Base-by-base conservation (phyloP, 2,797 vertebrate genomes). In the Columba guinea region DNA sequence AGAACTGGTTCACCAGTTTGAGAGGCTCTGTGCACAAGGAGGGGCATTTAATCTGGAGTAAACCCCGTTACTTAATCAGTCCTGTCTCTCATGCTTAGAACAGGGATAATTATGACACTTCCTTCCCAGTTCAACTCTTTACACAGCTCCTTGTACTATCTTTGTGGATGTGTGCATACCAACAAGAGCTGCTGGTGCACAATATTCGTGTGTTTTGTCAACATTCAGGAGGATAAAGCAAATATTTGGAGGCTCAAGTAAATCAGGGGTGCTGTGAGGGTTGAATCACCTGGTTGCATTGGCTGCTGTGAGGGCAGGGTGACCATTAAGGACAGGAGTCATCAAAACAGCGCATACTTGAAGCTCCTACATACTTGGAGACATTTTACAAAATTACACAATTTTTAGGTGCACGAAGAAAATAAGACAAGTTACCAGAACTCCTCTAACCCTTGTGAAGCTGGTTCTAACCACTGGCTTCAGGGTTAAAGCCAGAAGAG, bases 1-100 rank as follows among this genome's bases (percentile, higher is more conserved):
- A 69, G 71, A 84, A 51, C 87, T 46, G 94, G 65, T 60, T 22
- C 83, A 95, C 64, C 89, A 86, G 82, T 85, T 10, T 60, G 84
- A 49, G 87, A 56, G 73, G 58, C 23, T 18, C 59, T 7, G 46
- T 6, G 88, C 55, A 18, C 4, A 3, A 82, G 75, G 55, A 93
- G 75, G n/a, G 20, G 65, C 5, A 1, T 60, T 74, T 74, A 5
- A 35, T 7, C 52, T 5, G n/a, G 3, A 30, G 6, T 27, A 35
- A 85, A 60, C 44, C 39, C 1, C 62, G 3, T 37, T n/a, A 28
- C 67, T 53, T 15, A 20, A 62, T 41, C 78, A 22, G 15, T 58
- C 21, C 74, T 41, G 41, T 11, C 51, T 53, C 76, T 48, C 70
- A 37, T 60, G 70, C 73, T 84, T 44, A 41, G 41, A 39, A 35